Evolutionary conservation across 2,797 vertebrate genomes (phyloP).

Genomic region (Ispidina picta): DNA sequence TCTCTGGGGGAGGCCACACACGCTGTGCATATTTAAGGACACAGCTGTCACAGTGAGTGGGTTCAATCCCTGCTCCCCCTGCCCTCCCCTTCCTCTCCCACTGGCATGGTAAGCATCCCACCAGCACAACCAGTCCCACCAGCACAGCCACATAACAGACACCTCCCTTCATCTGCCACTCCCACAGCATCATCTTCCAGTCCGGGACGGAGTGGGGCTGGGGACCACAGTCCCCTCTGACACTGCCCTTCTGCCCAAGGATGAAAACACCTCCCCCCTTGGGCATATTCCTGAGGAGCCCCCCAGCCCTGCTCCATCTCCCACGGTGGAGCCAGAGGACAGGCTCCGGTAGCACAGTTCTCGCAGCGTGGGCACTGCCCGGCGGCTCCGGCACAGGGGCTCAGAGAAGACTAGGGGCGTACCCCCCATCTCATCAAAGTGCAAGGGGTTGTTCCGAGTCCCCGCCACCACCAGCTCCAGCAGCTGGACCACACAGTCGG

Average conservation of each 20-base stretch:
- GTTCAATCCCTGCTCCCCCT: not conserved
- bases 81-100: not conserved
- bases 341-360: conserved; percentile 57
- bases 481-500: conserved; percentile 53
- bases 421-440: conserved; percentile 67
- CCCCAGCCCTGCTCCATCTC: not conserved
- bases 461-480: conserved; percentile 67
- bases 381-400: conserved; percentile 61
- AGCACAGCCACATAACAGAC: not conserved
- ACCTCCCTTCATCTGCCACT: not conserved
- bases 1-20: not conserved
- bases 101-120: not conserved
- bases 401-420: conserved; percentile 60
- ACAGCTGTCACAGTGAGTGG: not conserved
- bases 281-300: not conserved
- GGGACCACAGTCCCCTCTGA: not conserved
- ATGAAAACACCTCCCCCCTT: not conserved
- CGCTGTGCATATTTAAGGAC: fast-evolving
- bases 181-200: not conserved
- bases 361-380: not conserved
- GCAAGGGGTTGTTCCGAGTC: conserved; percentile 51
- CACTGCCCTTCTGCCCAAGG: not conserved
- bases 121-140: not conserved
- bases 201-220: not conserved
- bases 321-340: fast-evolving